Evolutionary conservation across 2,888 invertebrate genomes (phyloP).

Genomic region (Atrina japonica): DNA sequence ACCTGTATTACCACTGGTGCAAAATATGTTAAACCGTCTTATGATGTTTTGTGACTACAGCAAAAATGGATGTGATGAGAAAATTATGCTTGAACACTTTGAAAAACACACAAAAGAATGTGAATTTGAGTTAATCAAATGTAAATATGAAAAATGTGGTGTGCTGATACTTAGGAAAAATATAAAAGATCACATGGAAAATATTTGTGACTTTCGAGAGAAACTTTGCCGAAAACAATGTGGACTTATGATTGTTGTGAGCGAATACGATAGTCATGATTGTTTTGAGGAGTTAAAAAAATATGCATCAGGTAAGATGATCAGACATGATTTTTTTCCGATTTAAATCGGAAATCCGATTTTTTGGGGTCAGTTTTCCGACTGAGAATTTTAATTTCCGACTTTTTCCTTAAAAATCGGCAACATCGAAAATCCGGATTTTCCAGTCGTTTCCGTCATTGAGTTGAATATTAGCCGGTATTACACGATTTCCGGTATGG

Average conservation of each 20-base stretch:
- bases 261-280: conserved; percentile 58
- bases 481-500: no score
- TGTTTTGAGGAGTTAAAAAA: conserved; percentile 65
- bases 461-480: no score
- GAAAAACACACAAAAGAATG: conserved; percentile 65
- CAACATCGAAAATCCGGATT: no score
- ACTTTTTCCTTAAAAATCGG: no score
- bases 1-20: conserved; percentile 72
- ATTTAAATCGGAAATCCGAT: no score
- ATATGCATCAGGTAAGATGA: conserved; percentile 62
- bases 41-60: conserved; percentile 69
- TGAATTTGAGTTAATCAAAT: conserved; percentile 64
- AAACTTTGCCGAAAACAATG: conserved; percentile 65
- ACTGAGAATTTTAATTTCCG: no score
- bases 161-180: conserved; percentile 89
- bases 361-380: no score
- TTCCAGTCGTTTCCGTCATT: no score
- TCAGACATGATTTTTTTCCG: no score
- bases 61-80: conserved; percentile 67
- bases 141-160: conserved; percentile 62
- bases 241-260: conserved; percentile 64
- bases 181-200: conserved; percentile 97
- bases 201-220: conserved; percentile 88
- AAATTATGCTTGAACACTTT: conserved; percentile 65
- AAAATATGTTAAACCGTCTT: conserved; percentile 74